Conservation (phyloP, 37 sponge, comb jelly and placozoan species). For the Agelas oroides region DNA sequence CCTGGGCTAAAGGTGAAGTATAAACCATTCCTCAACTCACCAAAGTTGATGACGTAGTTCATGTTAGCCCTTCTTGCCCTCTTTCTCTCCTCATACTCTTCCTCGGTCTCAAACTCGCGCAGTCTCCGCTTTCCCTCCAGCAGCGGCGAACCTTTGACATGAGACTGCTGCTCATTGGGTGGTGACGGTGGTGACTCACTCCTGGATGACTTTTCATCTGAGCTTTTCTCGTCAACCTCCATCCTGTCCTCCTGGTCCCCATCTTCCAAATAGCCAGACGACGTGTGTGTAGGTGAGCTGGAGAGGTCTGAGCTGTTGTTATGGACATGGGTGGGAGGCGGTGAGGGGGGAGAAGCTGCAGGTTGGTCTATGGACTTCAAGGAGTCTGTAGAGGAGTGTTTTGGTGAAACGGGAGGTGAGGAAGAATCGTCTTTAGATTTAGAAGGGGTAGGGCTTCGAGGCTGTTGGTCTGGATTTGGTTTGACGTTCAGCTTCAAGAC, state of each 20-base stretch:
- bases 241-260: not conserved
- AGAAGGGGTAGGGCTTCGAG: conserved; percentile 1
- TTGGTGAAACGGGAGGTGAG: not conserved
- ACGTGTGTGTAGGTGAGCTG: too few relatives aligned
- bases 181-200: not conserved
- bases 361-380: not conserved
- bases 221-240: conserved; percentile 20
- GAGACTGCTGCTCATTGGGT: not conserved
- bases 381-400: too few relatives aligned
- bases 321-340: too few relatives aligned
- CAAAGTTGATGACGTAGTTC: conserved; percentile 31
- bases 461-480: not conserved
- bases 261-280: not conserved
- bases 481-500: not conserved
- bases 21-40: conserved; percentile 33
- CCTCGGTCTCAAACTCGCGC: conserved; percentile 21
- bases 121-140: conserved; percentile 37
- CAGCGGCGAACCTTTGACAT: not conserved
- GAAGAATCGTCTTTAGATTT: not conserved
- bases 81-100: conserved; percentile 49
- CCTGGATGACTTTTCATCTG: not conserved
- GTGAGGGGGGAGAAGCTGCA: not conserved
- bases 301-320: not conserved
- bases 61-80: conserved; percentile 37
- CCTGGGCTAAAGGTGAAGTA: too few relatives aligned